Evolutionary conservation across 2,113 vertebrate species (phyloP).

Genomic region (Laticauda laticaudata): DNA sequence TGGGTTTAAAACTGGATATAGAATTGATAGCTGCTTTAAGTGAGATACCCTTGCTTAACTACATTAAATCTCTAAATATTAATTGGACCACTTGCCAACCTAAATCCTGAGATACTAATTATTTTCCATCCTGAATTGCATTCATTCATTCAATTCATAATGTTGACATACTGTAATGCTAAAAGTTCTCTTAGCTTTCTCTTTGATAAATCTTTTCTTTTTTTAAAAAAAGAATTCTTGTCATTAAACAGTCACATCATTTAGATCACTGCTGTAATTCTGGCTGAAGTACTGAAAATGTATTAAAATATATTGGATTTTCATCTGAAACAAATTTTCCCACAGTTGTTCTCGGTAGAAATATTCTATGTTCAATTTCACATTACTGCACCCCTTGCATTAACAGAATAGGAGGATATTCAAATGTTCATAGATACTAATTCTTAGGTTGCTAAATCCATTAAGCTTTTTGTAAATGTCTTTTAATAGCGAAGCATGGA

Average conservation of each 20-base stretch:
- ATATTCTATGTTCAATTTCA: constrained; percentile 44
- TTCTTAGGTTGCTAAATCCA: not conserved
- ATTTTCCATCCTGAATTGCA: not conserved
- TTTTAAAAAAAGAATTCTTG: constrained; percentile 14
- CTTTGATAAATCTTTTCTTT: not conserved
- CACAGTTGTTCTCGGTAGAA: constrained; percentile 42
- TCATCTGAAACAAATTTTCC: constrained; percentile 49
- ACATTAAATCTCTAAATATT: not conserved
- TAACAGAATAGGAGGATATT: constrained; percentile 41
- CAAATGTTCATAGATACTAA: constrained; percentile 47
- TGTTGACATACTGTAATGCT: not conserved
- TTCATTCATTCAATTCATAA: constrained; percentile 14
- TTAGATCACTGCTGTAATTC: constrained; percentile 49
- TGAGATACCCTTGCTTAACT: not conserved
- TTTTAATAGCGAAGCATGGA: not conserved
- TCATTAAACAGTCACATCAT: constrained; percentile 7
- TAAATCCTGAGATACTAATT: not conserved
- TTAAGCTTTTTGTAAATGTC: not conserved
- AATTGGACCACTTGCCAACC: not conserved
- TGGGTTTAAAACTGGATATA: not conserved
- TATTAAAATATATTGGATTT: constrained; percentile 52
- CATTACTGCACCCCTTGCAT: constrained; percentile 30
- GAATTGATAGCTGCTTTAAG: not conserved
- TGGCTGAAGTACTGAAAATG: constrained; percentile 29
- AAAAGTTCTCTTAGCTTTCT: not conserved